Percentiles rank a stretch among this genome's conserved stretches.
These are phyloP conservation scores for Lepidochrysops patricia DNA, from an alignment of 2,888 invertebrate genomes.

Conservation along the genomic window DNA sequence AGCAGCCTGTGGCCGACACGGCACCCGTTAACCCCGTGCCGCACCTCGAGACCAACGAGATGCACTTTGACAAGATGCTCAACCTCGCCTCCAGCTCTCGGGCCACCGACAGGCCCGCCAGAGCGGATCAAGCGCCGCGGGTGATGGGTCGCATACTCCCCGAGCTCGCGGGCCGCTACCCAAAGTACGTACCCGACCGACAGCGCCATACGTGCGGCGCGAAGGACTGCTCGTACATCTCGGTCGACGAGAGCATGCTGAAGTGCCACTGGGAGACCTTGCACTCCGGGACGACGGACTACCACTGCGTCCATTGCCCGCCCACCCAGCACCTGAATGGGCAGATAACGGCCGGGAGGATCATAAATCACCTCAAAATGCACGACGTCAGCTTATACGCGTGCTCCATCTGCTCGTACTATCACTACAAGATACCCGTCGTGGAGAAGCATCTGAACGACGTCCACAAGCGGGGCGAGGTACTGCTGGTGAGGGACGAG, in stretches of 20 bases:
- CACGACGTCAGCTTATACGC: slow-evolving; percentile 83
- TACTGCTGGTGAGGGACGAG: slow-evolving; percentile 51
- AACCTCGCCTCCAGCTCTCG: slow-evolving; percentile 85
- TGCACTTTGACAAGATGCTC: slow-evolving; percentile 89
- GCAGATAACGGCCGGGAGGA: slow-evolving; percentile 73
- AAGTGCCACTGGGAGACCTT: slow-evolving; percentile 82
- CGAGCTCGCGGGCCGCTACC: slow-evolving; percentile 43
- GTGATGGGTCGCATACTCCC: slow-evolving; percentile 29
- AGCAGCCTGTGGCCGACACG: slow-evolving; percentile 77
- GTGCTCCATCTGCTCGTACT: slow-evolving; percentile 80
- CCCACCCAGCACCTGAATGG: slow-evolving; percentile 64
- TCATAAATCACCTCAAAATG: slow-evolving; percentile 82
- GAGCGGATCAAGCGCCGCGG: slow-evolving; percentile 21
- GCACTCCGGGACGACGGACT: slow-evolving; percentile 76
- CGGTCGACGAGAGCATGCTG: slow-evolving; percentile 81
- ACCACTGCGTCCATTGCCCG: slow-evolving; percentile 83
- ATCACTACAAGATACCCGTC: slow-evolving; percentile 76
- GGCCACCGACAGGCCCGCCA: slow-evolving; percentile 32
- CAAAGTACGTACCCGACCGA: slow-evolving; percentile 68
- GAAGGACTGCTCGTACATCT: slow-evolving; percentile 79
- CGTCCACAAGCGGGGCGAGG: slow-evolving; percentile 69
- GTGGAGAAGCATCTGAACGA: slow-evolving; percentile 80
- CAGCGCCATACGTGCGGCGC: slow-evolving; percentile 83
- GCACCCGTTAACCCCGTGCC: slow-evolving; percentile 89
- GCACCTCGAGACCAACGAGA: slow-evolving; percentile 83